Base-by-base conservation (phyloP, 2,888 invertebrate genomes). In the Noctua fimbriata region DNA sequence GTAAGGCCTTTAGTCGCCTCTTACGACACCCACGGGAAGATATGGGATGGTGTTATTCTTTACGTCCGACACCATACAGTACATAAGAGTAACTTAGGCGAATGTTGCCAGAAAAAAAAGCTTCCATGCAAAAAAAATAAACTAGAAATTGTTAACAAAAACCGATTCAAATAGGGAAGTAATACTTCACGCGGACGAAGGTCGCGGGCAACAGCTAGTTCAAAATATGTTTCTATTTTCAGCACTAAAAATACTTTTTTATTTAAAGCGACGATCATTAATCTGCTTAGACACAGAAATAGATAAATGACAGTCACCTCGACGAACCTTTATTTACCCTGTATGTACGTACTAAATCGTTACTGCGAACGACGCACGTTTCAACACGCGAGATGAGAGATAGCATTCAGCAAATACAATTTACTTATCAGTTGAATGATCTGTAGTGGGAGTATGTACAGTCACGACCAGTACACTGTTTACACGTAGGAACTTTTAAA, bases 331-430 rank as follows among this genome's bases (percentile, higher is more conserved):
- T 75, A 75, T 55, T 58, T 49, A 49, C 65, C 55, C 49, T 21
- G 0, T 55, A 24, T 49, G 49, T 49, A 49, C 18, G 21, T 28
- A 49, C 41, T 63, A 81, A 55, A 69, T 81, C 18, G 14, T 72
- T 58, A 47, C n/a, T 24, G 24, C 58, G 10, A 81, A 58, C n/a
- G 36, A 58, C 49, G 36, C 55, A 55, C 66, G 32, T 81, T 58
- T 81, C 49, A 63, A 55, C 76, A 81, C 49, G 76, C 76, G 28
- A 76, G 58, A 70, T 76, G 69, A 70, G n/a, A 52, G 69, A 81
- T 81, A 81, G 5, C 24, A 47, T 52, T 63, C 52, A 60, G 67
- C 32, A 81, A 79, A 79, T 79, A 73, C 32, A 81, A 69, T 69
- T 69, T 55, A 63, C n/a, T 74, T 74, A 69, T 69, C 67, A 36